Evolutionary conservation across 2,888 invertebrate genomes (phyloP).

Genomic region (Ischnus inquisitorius): DNA sequence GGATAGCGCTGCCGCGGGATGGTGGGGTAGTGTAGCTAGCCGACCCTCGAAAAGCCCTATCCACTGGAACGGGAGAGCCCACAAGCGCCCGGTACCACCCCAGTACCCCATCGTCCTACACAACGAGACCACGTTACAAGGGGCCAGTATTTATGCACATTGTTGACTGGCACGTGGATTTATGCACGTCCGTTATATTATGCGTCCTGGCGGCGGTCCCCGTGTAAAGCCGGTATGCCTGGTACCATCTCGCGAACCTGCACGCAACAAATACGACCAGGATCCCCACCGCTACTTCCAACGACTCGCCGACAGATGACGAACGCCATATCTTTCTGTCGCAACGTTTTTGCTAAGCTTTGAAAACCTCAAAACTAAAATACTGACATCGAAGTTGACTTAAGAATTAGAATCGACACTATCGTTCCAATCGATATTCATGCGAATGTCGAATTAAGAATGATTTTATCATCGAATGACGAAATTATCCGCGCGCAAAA

Average conservation of each 20-base stretch:
- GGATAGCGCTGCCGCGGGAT: conserved; percentile 43
- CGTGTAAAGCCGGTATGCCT: conserved; percentile 82
- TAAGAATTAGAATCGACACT: not conserved
- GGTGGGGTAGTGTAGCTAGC: conserved; percentile 61
- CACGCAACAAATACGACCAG: conserved; percentile 79
- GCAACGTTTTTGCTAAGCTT: not conserved
- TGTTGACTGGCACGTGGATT: conserved; percentile 85
- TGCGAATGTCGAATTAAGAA: not conserved
- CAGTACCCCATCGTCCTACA: conserved; percentile 65
- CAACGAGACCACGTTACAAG: conserved; percentile 81
- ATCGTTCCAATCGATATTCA: not conserved
- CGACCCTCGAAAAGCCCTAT: conserved; percentile 73
- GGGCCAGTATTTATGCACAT: conserved; percentile 85
- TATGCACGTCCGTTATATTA: conserved; percentile 85
- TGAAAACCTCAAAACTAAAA: not conserved
- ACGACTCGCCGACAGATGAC: conserved; percentile 24
- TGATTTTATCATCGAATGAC: not conserved
- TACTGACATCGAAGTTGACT: not conserved
- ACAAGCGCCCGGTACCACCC: conserved; percentile 68
- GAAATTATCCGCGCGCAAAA: not conserved
- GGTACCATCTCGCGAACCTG: conserved; percentile 80
- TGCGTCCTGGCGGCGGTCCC: conserved; percentile 83
- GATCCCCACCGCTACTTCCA: conserved; percentile 41
- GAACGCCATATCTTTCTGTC: conserved; percentile 32
- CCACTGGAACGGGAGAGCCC: conserved; percentile 60